Evolutionary conservation across 2,113 vertebrate species (phyloP).

Genomic region (Caloenas nicobarica): DNA sequence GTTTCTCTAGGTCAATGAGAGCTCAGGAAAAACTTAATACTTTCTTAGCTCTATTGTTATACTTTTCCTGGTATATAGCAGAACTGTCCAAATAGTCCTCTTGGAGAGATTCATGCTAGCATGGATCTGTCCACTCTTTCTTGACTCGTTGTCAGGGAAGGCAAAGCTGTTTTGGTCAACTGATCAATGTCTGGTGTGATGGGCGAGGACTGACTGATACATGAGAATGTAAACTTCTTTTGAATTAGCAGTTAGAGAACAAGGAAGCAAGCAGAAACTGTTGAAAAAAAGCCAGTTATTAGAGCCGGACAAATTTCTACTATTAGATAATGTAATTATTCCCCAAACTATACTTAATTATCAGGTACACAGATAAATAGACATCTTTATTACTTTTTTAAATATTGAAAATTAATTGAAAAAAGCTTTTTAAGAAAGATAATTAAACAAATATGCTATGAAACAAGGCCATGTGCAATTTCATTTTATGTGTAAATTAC

Average conservation of each 20-base stretch:
- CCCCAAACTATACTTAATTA: constrained; percentile 77
- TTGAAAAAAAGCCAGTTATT: constrained; percentile 46
- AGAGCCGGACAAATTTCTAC: constrained; percentile 66
- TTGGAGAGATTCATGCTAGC: not conserved
- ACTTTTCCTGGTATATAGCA: not conserved
- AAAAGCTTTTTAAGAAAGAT: constrained; percentile 74
- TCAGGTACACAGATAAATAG: constrained; percentile 75
- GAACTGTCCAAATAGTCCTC: not conserved
- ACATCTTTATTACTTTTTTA: constrained; percentile 75
- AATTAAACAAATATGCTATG: constrained; percentile 81
- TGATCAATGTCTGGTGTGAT: not conserved
- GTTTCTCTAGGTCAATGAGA: not conserved
- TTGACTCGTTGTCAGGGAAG: not conserved
- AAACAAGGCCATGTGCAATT: constrained; percentile 75
- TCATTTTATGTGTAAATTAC: constrained; percentile 84
- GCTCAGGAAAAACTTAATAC: not conserved
- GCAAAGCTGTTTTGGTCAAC: not conserved
- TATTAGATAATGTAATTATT: constrained; percentile 75
- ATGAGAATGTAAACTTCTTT: not conserved
- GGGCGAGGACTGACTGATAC: not conserved
- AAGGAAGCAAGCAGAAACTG: not conserved
- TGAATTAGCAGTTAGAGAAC: not conserved
- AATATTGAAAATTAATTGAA: constrained; percentile 84
- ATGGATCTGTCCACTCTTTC: not conserved
- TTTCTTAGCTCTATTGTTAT: not conserved